These are phyloP conservation scores for Ariopsis seemanni DNA, from an alignment of 2,113 vertebrate genomes.

Conservation along the genomic window DNA sequence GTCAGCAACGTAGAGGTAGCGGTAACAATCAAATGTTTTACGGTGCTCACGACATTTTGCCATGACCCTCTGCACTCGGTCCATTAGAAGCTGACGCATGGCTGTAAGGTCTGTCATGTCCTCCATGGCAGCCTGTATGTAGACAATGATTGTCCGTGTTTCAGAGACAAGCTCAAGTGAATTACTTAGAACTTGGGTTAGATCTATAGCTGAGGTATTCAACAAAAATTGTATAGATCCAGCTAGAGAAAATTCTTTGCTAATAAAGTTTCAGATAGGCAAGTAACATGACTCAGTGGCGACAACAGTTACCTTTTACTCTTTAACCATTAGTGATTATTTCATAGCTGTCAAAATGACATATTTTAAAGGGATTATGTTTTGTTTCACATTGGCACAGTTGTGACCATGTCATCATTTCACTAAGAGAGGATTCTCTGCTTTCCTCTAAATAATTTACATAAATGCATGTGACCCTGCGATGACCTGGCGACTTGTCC, in stretches of 20 bases:
- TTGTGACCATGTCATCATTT: not conserved
- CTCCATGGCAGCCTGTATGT: slow-evolving; percentile 82
- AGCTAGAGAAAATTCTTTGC: not conserved
- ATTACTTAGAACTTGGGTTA: not conserved
- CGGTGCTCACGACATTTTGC: slow-evolving; percentile 67
- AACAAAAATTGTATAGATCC: not conserved
- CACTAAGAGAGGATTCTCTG: not conserved
- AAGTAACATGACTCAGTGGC: not conserved
- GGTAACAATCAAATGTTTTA: slow-evolving; percentile 72
- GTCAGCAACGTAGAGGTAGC: slow-evolving; percentile 83
- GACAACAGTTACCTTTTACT: not conserved
- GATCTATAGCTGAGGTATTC: not conserved
- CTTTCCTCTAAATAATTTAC: not conserved
- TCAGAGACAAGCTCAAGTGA: not conserved
- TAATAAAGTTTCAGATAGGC: not conserved
- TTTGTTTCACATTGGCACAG: not conserved
- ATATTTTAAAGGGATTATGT: not conserved
- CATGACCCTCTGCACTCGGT: slow-evolving; percentile 63
- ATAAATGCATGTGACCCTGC: not conserved
- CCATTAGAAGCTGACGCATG: slow-evolving; percentile 73
- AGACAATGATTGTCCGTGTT: not conserved
- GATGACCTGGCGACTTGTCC: too few relatives aligned
- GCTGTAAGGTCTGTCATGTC: slow-evolving; percentile 71
- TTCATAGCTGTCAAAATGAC: not conserved
- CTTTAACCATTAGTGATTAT: not conserved